Evolutionary conservation across 2,888 invertebrate genomes (phyloP), one percentile per base, ranked within the genome.

Genomic region (Nemotelus nigrinus): DNA sequence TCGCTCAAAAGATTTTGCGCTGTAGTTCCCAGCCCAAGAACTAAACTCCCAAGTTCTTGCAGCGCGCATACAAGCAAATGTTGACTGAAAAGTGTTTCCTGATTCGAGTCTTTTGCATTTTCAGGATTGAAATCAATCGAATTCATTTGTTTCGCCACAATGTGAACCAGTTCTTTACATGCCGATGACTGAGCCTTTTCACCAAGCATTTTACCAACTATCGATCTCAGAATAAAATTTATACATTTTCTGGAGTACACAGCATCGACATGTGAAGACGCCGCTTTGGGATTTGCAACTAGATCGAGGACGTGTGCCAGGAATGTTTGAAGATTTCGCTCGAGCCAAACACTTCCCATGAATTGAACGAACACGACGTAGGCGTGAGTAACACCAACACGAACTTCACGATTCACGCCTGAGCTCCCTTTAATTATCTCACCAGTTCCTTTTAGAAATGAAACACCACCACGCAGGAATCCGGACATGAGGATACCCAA

Each of bases 181-280:
- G 98, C 98, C 0, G 96, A 94, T 48, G 96, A 93, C 87, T 99
- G 99, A 6, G 98, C 97, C 83, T 98, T 98, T 88, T 99, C 99
- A 0, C 98, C 96, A 43, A 99, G 89, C 92, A 99, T 93, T 85
- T 96, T 94, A 0, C 99, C 98, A 55, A 99, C 90, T 1, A 97
- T 93, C 80, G 96, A 94, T 70, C 97, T 91, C 77, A 99, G 89
- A 81, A 99, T 96, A 86, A 97, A 99, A 85, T 95, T 96, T 79
- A 99, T 96, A 86, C 99, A 99, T 88, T 98, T 98, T 82, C 99
- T 92, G 0, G 98, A 97, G 86, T 98, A 98, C 2, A 99, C 98
- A 10, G 98, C 97, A 87, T 99, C 98, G 0, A 98, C 97, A 84
- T 99, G 99, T 0, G 97, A 96, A 10, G 96, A 95, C 1, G 97